These are phyloP conservation scores for Phalera bucephala DNA, from an alignment of 2,888 invertebrate species.

Conservation along the genomic window DNA sequence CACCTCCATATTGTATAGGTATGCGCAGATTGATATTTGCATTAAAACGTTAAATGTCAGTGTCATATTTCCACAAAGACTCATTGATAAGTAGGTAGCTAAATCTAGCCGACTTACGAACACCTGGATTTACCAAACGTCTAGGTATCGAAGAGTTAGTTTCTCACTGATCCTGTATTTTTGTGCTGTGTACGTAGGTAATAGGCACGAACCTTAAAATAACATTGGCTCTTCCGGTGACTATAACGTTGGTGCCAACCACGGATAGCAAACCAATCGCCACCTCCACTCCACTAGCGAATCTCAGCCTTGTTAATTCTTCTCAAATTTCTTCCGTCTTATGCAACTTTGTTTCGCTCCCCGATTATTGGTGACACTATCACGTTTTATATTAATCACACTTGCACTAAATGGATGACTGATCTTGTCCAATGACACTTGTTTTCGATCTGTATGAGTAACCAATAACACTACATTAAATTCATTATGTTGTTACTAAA, in stretches of 20 bases:
- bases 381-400: slow-evolving; percentile 48
- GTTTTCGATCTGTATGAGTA: slow-evolving; percentile 47
- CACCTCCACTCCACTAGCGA: slow-evolving; percentile 26
- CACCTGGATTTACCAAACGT: background rate
- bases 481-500: slow-evolving; percentile 43
- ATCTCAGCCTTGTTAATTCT: slow-evolving; percentile 24
- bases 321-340: slow-evolving; percentile 31
- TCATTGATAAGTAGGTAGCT: slow-evolving; percentile 5
- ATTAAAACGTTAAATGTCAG: slow-evolving; percentile 15
- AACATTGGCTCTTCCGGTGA: slow-evolving; percentile 77
- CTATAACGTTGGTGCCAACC: slow-evolving; percentile 58
- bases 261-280: slow-evolving; percentile 44
- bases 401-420: slow-evolving; percentile 65
- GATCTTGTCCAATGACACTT: slow-evolving; percentile 63
- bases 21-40: no score
- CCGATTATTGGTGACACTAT: slow-evolving; percentile 40
- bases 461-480: slow-evolving; percentile 49
- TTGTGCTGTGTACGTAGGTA: slow-evolving; percentile 33
- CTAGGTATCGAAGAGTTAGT: slow-evolving; percentile 1
- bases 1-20: no score
- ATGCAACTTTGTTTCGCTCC: slow-evolving; percentile 32
- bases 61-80: slow-evolving; percentile 29
- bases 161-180: slow-evolving; percentile 22
- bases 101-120: slow-evolving; percentile 3
- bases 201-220: slow-evolving; percentile 68